Conservation (phyloP, 2,113 vertebrate genomes). For the Menidia beryllina region DNA sequence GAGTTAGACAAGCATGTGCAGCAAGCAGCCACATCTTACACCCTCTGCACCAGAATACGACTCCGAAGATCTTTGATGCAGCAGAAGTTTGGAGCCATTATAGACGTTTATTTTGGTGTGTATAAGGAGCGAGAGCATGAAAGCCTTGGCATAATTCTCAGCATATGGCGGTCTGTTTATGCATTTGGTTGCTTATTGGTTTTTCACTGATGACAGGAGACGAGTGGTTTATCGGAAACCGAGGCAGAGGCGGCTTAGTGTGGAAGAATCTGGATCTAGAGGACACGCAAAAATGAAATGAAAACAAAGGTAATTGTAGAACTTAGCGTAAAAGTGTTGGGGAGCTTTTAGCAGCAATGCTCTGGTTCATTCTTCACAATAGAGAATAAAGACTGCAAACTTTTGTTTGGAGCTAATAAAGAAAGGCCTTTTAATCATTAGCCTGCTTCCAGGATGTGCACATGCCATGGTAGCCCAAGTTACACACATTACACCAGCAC, state of each 20-base stretch:
- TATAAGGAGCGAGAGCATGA: conserved; percentile 41
- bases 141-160: conserved; percentile 27
- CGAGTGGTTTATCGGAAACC: conserved; percentile 14
- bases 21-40: conserved; percentile 69
- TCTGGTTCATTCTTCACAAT: conserved; percentile 7
- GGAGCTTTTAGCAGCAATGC: conserved; percentile 32
- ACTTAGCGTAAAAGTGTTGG: conserved; percentile 35
- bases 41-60: conserved; percentile 42
- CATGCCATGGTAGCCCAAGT: conserved; percentile 61
- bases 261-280: conserved; percentile 34
- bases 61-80: conserved; percentile 61
- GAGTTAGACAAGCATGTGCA: conserved; percentile 56
- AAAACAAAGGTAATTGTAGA: conserved; percentile 14
- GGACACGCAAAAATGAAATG: neutral
- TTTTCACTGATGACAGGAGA: conserved; percentile 34
- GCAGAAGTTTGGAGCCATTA: conserved; percentile 45
- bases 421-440: conserved; percentile 60
- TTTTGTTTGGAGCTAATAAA: conserved; percentile 36
- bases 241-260: conserved; percentile 10
- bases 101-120: conserved; percentile 14
- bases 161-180: conserved; percentile 55
- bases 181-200: conserved; percentile 39
- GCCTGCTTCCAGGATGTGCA: conserved; percentile 37
- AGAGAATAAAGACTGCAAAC: conserved; percentile 33
- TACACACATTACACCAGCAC: conserved; percentile 6